A percentile compares a stretch with the other conserved stretches of the same genome.
These are phyloP conservation scores for Decapterus maruadsi DNA, from an alignment of 2,797 vertebrate species.

Conservation along the genomic window DNA sequence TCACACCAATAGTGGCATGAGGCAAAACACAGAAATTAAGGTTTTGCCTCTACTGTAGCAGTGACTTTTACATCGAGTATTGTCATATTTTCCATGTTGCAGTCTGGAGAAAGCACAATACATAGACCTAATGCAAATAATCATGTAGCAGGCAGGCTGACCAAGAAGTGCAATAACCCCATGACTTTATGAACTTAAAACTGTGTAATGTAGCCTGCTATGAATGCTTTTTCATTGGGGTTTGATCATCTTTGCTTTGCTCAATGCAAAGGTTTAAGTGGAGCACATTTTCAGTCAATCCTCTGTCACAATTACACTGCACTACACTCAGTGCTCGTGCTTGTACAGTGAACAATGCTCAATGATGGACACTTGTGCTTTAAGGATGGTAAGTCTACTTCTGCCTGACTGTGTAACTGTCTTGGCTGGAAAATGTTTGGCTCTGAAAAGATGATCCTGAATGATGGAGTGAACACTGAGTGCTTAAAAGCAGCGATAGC, in stretches of 20 bases:
- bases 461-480: slow-evolving; percentile 25
- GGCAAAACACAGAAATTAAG: neutral
- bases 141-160: neutral
- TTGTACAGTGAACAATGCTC: neutral
- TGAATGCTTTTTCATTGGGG: neutral
- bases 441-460: slow-evolving; percentile 37
- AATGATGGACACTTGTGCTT: slow-evolving; percentile 13
- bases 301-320: neutral
- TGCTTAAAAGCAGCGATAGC: slow-evolving; percentile 19
- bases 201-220: neutral
- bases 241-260: neutral
- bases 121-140: neutral
- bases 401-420: slow-evolving; percentile 15
- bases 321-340: neutral
- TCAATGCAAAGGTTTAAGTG: neutral
- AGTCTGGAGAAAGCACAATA: neutral
- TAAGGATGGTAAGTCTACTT: slow-evolving; percentile 9
- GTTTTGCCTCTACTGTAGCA: neutral
- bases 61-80: neutral
- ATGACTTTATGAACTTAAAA: neutral
- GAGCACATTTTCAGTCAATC: neutral
- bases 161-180: neutral
- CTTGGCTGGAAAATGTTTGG: slow-evolving; percentile 10
- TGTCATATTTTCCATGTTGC: too few relatives aligned
- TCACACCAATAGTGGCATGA: neutral